These are phyloP conservation scores for Hyperoodon ampullatus DNA, from an alignment of 2,113 vertebrate species.

Conservation along the genomic window DNA sequence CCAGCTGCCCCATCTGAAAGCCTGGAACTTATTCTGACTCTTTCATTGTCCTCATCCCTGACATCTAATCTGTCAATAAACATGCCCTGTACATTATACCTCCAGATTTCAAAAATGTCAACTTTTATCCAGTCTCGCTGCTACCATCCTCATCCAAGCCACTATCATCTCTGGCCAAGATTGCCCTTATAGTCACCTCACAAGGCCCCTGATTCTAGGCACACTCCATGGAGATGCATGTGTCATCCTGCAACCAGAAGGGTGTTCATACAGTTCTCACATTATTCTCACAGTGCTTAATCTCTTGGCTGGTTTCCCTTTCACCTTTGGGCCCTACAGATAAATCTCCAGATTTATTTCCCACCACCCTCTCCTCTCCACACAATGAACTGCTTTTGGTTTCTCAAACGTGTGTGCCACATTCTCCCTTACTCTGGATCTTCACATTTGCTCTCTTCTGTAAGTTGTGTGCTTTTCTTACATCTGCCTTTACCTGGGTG, in stretches of 20 bases:
- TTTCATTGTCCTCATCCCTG: background rate
- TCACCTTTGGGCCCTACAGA: background rate
- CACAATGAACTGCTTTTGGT: background rate
- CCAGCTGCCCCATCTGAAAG: background rate
- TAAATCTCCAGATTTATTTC: background rate
- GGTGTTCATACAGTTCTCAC: background rate
- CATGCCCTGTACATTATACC: background rate
- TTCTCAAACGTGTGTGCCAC: background rate
- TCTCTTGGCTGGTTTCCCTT: background rate
- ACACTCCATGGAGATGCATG: background rate
- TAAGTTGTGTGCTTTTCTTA: background rate
- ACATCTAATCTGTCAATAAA: background rate
- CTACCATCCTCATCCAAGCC: background rate
- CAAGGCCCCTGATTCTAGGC: background rate
- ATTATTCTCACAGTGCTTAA: background rate
- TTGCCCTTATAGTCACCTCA: background rate
- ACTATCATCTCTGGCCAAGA: background rate
- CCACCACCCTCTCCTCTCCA: background rate
- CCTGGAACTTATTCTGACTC: background rate
- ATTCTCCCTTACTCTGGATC: background rate
- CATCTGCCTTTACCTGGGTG: background rate
- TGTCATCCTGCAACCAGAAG: background rate
- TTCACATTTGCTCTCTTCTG: background rate
- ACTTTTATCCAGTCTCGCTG: background rate
- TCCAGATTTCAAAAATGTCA: background rate